Base-by-base conservation (phyloP, 2,888 invertebrate genomes). In the Apodemia zela region DNA sequence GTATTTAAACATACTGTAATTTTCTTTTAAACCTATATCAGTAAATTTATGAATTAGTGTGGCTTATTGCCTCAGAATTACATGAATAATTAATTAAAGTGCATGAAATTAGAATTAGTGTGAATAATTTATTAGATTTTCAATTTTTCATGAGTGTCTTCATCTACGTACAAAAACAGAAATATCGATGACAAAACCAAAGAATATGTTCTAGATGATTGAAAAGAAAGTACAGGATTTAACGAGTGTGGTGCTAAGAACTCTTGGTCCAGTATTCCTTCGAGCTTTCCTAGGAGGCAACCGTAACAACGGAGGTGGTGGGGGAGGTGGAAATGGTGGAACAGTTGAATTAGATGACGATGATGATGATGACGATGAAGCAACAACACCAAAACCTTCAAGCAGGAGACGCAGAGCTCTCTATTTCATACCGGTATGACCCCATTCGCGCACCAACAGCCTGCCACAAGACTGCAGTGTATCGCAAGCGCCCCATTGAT, bases 141-240 rank as follows among this genome's bases (percentile, higher is more conserved):
- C 18, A 60, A 60, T 54, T 54, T 54, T 54, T 54, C 51, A 54
- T 54, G 51, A 54, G 51, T 13, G 42, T 42, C 51, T 21, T 25
- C 25, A 54, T 25, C 51, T 54, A 25, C 21, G 25, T 21, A 21
- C 51, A 25, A 42, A 54, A 42, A 25, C 15, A 54, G 21, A 54
- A 54, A 11, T 21, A 54, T 6, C 7, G 54, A 54, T 25, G 29
- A 54, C 25, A 25, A 54, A 54, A 54, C 15, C 54, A 54, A 54
- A 54, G 54, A 54, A 76, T 89, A 77, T 90, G 89, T 91, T 91
- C 80, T 91, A 91, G 96, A 94, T 95, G 80, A 92, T 96, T 90
- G 95, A 96, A 93, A 93, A 94, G 85, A 95, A 95, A 84, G 94
- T 96, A 84, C 95, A 95, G 93, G 93, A 94, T 86, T 93, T 96